Evolutionary conservation across 2,113 vertebrate genomes (phyloP).

Genomic region (Ailurus styani): DNA sequence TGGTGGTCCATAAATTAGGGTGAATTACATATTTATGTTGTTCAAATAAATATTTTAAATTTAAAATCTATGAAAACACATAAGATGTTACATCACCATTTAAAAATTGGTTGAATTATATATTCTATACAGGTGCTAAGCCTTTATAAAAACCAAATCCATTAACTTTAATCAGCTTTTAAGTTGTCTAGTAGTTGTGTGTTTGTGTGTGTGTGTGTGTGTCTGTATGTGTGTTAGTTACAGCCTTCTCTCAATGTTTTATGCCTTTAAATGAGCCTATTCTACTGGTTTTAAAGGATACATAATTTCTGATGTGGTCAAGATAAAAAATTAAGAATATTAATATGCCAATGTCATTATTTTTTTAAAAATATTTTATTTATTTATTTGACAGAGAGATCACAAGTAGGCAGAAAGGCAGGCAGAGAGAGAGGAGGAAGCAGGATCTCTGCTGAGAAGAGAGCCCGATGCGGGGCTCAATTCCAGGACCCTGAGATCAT

Average conservation of each 20-base stretch:
- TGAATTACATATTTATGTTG: not conserved
- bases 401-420: no score
- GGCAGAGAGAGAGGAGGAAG: no score
- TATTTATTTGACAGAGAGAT: no score
- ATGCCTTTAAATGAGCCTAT: not conserved
- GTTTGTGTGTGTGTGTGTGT: not conserved
- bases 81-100: not conserved
- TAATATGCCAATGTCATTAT: not conserved
- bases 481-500: no score
- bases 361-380: no score
- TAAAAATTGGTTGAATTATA: not conserved
- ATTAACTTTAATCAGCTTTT: not conserved
- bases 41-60: not conserved
- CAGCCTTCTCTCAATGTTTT: not conserved
- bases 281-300: not conserved
- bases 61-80: not conserved
- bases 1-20: not conserved
- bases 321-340: not conserved
- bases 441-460: no score
- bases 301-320: not conserved
- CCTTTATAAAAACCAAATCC: not conserved
- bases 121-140: not conserved
- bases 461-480: no score
- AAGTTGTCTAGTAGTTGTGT: not conserved
- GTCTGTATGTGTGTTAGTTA: not conserved